These are phyloP conservation scores for Apodemia duryi DNA, from an alignment of 2,888 invertebrate species.

Conservation along the genomic window DNA sequence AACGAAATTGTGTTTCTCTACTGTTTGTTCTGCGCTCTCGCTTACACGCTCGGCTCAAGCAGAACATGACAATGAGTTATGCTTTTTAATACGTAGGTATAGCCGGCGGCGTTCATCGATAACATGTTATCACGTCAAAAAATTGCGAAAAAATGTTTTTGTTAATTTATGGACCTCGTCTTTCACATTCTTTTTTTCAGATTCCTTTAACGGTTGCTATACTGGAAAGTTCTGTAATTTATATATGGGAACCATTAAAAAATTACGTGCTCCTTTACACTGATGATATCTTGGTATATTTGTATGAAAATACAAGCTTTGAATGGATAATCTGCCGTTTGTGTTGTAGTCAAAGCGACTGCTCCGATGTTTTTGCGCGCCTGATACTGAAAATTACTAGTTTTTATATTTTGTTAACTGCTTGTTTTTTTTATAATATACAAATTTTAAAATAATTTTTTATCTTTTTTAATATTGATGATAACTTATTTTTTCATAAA, in stretches of 20 bases:
- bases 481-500: too few relatives aligned
- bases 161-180: background rate
- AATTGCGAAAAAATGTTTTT: background rate
- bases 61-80: too few relatives aligned
- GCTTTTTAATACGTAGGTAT: too few relatives aligned
- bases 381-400: slow-evolving; percentile 42
- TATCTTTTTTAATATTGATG: background rate
- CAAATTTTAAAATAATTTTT: background rate
- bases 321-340: slow-evolving; percentile 50
- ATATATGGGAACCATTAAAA: slow-evolving; percentile 46
- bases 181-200: slow-evolving; percentile 37
- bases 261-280: slow-evolving; percentile 40
- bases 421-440: slow-evolving; percentile 32
- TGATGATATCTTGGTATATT: slow-evolving; percentile 46
- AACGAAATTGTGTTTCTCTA: background rate
- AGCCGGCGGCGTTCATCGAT: background rate
- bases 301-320: slow-evolving; percentile 39
- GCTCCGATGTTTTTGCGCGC: slow-evolving; percentile 40
- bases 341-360: slow-evolving; percentile 45
- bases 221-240: slow-evolving; percentile 44
- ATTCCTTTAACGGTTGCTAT: slow-evolving; percentile 40
- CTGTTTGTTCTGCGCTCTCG: too few relatives aligned
- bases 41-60: too few relatives aligned
- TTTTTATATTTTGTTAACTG: slow-evolving; percentile 39
- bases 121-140: background rate